These are phyloP conservation scores for Harpalus rubripes DNA, from an alignment of 2,888 invertebrate species.

Conservation along the genomic window DNA sequence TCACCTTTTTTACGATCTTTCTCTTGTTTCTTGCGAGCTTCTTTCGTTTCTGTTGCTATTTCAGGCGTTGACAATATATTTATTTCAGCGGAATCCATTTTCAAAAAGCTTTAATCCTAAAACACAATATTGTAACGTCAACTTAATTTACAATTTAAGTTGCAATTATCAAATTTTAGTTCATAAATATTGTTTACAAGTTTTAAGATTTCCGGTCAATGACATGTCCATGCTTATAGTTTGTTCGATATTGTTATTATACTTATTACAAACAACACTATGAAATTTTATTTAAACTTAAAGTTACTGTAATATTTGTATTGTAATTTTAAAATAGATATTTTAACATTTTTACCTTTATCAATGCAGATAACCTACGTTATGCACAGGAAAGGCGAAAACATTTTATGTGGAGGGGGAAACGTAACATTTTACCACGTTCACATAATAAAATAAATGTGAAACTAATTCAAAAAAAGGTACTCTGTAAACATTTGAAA, in stretches of 20 bases:
- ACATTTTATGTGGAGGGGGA: background rate
- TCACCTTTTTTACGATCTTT: conserved; percentile 80
- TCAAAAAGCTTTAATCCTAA: background rate
- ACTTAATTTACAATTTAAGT: background rate
- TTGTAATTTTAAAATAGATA: background rate
- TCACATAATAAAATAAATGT: background rate
- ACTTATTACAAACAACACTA: background rate
- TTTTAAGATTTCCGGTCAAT: conserved; percentile 13
- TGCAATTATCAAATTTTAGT: too few relatives aligned
- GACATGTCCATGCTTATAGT: conserved; percentile 5
- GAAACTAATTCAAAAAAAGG: too few relatives aligned
- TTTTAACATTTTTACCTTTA: conserved; percentile 15
- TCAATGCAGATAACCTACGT: conserved; percentile 29
- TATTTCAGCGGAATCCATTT: conserved; percentile 37
- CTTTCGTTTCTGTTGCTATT: conserved; percentile 7
- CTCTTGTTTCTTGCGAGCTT: conserved; percentile 73
- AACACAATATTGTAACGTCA: background rate
- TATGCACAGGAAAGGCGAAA: background rate
- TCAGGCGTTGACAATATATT: background rate
- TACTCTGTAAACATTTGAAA: too few relatives aligned
- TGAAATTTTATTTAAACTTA: background rate
- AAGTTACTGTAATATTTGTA: background rate
- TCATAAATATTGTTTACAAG: conserved; percentile 30
- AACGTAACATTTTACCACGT: background rate
- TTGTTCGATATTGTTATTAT: conserved; percentile 5